These are phyloP conservation scores for Alethe diademata DNA, from an alignment of 2,113 vertebrate species.

Conservation along the genomic window DNA sequence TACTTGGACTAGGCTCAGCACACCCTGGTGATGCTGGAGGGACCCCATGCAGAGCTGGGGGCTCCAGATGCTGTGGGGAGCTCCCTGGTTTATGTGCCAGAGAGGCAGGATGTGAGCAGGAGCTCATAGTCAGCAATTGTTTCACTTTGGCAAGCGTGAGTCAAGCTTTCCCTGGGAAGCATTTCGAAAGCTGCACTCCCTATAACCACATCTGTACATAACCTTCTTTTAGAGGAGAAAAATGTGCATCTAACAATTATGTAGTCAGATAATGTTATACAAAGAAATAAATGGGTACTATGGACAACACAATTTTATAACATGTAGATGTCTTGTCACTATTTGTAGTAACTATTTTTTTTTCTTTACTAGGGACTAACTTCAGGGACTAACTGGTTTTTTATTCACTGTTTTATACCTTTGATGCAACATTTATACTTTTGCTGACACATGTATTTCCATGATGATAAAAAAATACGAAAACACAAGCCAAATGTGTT, in stretches of 20 bases:
- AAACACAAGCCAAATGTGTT: not conserved
- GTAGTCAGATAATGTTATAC: not conserved
- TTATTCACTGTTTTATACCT: not conserved
- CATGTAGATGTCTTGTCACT: not conserved
- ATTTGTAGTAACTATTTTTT: not conserved
- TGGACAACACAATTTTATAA: not conserved
- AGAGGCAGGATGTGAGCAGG: not conserved
- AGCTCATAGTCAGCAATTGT: not conserved
- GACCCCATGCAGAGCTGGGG: rapidly evolving
- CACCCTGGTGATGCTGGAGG: not conserved
- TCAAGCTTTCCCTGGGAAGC: not conserved
- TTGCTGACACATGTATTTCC: not conserved
- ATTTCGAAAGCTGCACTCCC: not conserved
- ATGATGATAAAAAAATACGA: not conserved
- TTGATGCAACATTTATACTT: not conserved
- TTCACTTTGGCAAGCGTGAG: not conserved
- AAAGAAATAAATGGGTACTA: not conserved
- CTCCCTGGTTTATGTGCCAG: not conserved
- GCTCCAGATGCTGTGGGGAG: not conserved
- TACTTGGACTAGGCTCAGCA: not conserved
- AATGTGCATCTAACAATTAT: not conserved
- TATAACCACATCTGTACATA: not conserved
- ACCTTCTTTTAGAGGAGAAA: not conserved
- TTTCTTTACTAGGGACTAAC: not conserved
- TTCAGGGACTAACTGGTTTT: not conserved